Conservation (phyloP, 2,113 vertebrate species). For the Cranoglanis bouderius region DNA sequence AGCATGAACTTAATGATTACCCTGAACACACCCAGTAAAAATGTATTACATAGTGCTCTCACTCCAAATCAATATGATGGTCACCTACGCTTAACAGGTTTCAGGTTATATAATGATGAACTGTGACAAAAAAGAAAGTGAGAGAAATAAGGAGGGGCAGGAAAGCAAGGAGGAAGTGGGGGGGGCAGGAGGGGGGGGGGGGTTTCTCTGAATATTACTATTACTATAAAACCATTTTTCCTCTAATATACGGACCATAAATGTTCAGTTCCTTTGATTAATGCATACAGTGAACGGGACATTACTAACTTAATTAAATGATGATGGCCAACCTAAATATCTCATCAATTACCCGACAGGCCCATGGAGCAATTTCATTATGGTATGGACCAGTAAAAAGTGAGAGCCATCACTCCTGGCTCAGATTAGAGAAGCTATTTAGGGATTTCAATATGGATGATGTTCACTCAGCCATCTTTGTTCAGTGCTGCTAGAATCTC, state of each 20-base stretch:
- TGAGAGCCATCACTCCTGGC: constrained; percentile 17
- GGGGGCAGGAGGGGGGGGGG: background rate
- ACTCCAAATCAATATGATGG: constrained; percentile 34
- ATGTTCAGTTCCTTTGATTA: constrained; percentile 50
- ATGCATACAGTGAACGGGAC: constrained; percentile 46
- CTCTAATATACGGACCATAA: constrained; percentile 46
- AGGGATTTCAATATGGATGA: constrained; percentile 16
- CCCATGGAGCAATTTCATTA: constrained; percentile 43
- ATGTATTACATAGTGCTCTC: constrained; percentile 3
- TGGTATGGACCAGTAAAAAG: constrained; percentile 29
- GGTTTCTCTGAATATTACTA: constrained; percentile 21
- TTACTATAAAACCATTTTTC: constrained; percentile 34
- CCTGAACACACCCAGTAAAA: constrained; percentile 23
- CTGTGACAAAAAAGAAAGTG: constrained; percentile 5
- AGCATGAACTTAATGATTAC: constrained; percentile 18
- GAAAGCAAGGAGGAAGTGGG: background rate
- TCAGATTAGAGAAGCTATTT: constrained; percentile 20
- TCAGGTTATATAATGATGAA: constrained; percentile 43
- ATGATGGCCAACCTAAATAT: constrained; percentile 51
- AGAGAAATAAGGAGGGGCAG: background rate
- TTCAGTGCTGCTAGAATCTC: constrained; percentile 2
- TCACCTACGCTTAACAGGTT: constrained; percentile 42
- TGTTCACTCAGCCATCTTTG: constrained; percentile 11
- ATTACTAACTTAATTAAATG: constrained; percentile 54
- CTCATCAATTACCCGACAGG: constrained; percentile 52